Conservation (phyloP, 2,113 vertebrate genomes). For the Syrmaticus mikado region DNA sequence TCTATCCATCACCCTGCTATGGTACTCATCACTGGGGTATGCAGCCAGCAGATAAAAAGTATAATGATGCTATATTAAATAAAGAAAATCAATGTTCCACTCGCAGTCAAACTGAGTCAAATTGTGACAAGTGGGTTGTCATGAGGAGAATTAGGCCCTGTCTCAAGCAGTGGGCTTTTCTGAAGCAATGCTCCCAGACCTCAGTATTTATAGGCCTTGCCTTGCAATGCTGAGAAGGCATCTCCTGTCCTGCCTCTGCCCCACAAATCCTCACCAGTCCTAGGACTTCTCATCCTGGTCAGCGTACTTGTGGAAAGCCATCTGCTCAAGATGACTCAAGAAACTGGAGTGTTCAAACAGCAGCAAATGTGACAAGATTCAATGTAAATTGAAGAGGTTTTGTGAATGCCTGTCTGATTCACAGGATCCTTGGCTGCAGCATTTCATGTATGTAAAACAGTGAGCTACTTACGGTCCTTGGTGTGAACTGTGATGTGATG, state of each 20-base stretch:
- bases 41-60: constrained; percentile 5
- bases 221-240: neutral
- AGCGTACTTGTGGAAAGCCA: neutral
- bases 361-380: neutral
- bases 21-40: neutral
- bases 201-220: neutral
- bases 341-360: neutral
- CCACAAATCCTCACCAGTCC: neutral
- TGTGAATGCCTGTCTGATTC: neutral
- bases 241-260: neutral
- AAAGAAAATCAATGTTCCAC: neutral
- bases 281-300: neutral
- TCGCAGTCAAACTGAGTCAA: neutral
- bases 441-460: neutral
- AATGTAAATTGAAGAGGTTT: neutral
- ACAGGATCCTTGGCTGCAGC: neutral
- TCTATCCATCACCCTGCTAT: constrained; percentile 4
- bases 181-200: neutral
- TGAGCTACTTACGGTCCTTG: accelerated
- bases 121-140: neutral
- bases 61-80: neutral
- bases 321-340: neutral
- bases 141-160: neutral
- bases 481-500: neutral
- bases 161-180: neutral